Percentiles rank a stretch among this genome's conserved stretches.
Evolutionary conservation across 2,888 invertebrate genomes (phyloP).

Genomic region (Drosophila prostipennis): DNA sequence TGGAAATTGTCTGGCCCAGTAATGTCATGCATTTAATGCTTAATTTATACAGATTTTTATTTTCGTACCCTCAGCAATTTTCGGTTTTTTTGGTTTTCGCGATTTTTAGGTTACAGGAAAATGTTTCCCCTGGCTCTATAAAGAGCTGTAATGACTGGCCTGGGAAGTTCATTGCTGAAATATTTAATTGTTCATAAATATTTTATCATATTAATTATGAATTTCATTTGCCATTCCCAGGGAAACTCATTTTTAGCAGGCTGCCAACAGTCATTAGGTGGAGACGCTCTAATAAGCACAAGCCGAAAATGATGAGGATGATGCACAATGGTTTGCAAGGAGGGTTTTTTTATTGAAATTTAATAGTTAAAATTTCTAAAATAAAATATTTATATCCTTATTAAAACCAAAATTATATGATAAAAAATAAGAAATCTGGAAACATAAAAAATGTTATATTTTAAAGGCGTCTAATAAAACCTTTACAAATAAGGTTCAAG

Average conservation of each 20-base stretch:
- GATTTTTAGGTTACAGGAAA: conserved; percentile 13
- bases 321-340: conserved; percentile 1
- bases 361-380: background rate
- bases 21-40: conserved; percentile 72
- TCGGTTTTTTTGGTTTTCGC: conserved; percentile 9
- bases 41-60: conserved; percentile 72
- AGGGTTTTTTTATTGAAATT: background rate
- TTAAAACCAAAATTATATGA: background rate
- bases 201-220: conserved; percentile 67
- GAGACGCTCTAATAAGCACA: conserved; percentile 57
- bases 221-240: conserved; percentile 56
- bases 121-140: conserved; percentile 8
- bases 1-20: conserved; percentile 65
- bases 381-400: background rate
- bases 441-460: background rate
- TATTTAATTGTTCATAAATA: conserved; percentile 64
- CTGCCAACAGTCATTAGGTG: conserved; percentile 62
- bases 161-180: conserved; percentile 31
- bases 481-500: too few relatives aligned
- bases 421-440: background rate
- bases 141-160: conserved; percentile 20
- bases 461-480: background rate
- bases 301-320: conserved; percentile 30
- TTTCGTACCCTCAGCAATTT: conserved; percentile 22
- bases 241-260: conserved; percentile 33